Base-by-base conservation (phyloP, 2,888 invertebrate genomes). In the Leptura quadrifasciata region DNA sequence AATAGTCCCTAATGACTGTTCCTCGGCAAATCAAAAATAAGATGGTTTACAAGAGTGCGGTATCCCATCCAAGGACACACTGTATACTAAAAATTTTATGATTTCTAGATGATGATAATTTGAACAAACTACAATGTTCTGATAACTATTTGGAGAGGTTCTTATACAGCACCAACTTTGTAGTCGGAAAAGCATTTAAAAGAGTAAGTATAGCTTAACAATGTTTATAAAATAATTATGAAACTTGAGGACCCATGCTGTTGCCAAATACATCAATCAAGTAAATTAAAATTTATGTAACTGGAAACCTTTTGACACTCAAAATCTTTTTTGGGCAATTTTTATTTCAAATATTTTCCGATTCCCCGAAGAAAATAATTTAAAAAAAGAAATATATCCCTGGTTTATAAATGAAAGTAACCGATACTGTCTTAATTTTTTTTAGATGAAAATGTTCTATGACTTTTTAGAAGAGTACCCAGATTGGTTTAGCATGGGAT, bases 381-480 rank as follows among this genome's bases (percentile, higher is more conserved):
- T 5, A 5, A 5, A 24, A 24, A 5, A 24, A 5, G 24, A 24
- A 58, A 18, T 17, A 18, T 18, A n/a, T n/a, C n/a, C 60, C 5
- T 58, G 60, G 9, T 31, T 74, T 61, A n/a, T n/a, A n/a, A n/a
- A n/a, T n/a, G n/a, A 54, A 52, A 31, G 5, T 72, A 47, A 31
- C 6, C 52, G 15, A 52, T 8, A 0, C 15, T 17, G 9, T n/a
- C 17, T 17, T 52, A 15, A 15, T 52, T 35, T 55, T 57, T 74
- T 84, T 61, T 72, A 89, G 89, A 85, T 89, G 70, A 85, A 86
- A 78, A 76, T 80, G 55, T 86, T 84, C 73, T 88, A 87, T 74
- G 85, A 86, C 57, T 77, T 87, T 27, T 79, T 89, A 35, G 74
- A 81, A 27, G 85, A 88, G 54, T 82, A 85, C 80, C 85, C 87